phyloP scores from a whole-genome alignment of 2,888 invertebrate genomes.

The Aphelenchoides bicaudatus region DNA sequence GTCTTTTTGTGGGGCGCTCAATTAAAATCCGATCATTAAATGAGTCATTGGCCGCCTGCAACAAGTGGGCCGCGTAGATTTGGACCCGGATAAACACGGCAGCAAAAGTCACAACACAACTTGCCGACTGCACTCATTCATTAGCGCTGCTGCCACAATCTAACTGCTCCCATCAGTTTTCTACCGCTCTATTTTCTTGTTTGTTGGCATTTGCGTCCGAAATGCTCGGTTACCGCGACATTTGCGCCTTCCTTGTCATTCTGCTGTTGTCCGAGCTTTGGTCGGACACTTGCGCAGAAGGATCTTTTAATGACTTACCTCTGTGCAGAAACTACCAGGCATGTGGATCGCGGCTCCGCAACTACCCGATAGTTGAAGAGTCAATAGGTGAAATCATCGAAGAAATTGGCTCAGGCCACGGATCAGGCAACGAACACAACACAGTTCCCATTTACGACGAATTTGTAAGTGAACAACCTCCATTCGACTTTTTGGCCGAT shows the following conservation, averaged over 20 bases:
- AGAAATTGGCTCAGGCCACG: slow-evolving; percentile 11
- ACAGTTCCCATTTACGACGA: slow-evolving; percentile 28
- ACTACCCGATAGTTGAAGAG: slow-evolving; percentile 14
- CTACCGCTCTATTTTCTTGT: no score
- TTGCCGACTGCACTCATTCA: no score
- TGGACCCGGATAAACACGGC: no score
- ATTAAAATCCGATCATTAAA: no score
- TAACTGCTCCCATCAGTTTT: no score
- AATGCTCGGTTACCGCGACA: no score
- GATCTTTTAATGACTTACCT: slow-evolving; percentile 23
- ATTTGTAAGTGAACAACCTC: slow-evolving; percentile 27
- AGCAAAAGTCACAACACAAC: no score
- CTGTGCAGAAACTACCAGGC: slow-evolving; percentile 29
- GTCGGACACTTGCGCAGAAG: neutral
- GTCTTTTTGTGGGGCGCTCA: no score
- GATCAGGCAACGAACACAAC: slow-evolving; percentile 20
- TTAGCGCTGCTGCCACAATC: no score
- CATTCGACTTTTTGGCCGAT: slow-evolving; percentile 31
- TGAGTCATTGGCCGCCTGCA: no score
- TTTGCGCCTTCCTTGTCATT: neutral
- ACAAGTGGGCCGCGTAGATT: no score
- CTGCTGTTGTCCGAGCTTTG: neutral
- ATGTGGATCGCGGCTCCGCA: slow-evolving; percentile 20
- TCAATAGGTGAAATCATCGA: slow-evolving; percentile 11
- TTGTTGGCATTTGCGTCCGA: no score